Evolutionary conservation across 2,888 invertebrate species (phyloP).

Genomic region (Pheosia gnoma): DNA sequence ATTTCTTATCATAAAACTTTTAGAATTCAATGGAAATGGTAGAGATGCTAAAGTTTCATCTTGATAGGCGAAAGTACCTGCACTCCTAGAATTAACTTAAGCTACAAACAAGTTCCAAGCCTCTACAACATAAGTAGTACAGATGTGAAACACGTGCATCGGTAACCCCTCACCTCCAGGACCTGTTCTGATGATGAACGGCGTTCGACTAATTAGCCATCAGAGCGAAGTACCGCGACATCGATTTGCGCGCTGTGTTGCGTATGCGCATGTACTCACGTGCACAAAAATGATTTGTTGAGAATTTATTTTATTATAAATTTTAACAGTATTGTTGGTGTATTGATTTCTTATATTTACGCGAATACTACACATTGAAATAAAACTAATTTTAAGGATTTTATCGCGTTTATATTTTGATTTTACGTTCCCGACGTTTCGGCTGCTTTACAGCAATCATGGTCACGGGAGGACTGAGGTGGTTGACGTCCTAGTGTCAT

Average conservation of each 20-base stretch:
- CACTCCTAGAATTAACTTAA: background rate
- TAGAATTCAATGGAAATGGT: no score
- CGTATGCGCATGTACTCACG: constrained; percentile 35
- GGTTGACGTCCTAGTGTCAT: no score
- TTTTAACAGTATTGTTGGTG: no score
- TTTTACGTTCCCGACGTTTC: no score
- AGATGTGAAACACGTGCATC: constrained; percentile 29
- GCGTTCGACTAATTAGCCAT: constrained; percentile 52
- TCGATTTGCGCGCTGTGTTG: constrained; percentile 50
- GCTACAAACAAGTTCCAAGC: background rate
- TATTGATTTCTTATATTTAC: no score
- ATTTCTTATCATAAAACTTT: no score
- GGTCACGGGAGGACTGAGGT: no score
- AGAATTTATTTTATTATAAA: no score
- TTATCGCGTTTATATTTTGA: no score
- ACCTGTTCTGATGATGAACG: constrained; percentile 60
- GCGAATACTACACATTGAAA: no score
- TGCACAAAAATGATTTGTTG: constrained; percentile 11
- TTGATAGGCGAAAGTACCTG: constrained; percentile 13
- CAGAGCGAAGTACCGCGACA: constrained; percentile 46
- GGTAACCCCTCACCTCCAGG: constrained; percentile 46
- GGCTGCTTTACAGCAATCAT: no score
- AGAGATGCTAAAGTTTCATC: background rate
- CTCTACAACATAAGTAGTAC: background rate
- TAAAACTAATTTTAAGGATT: no score